A percentile compares a stretch with the other conserved stretches of the same genome.
These are phyloP conservation scores for Odocoileus virginianus DNA, from an alignment of 2,113 vertebrate species.

Conservation along the genomic window DNA sequence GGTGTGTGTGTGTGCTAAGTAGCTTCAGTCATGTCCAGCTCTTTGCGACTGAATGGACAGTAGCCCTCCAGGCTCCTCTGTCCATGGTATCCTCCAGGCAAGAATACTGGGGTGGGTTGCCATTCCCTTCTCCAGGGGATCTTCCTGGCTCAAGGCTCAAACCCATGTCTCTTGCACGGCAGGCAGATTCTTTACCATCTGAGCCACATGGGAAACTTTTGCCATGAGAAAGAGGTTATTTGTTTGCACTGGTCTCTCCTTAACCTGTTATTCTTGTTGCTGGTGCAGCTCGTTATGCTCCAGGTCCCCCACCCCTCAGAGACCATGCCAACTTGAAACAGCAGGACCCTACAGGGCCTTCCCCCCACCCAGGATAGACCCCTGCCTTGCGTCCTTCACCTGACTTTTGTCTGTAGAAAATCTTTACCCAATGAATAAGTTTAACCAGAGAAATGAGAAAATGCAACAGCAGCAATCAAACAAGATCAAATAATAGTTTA, in stretches of 20 bases:
- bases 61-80: neutral
- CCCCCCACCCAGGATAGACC: neutral
- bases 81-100: neutral
- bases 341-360: rapidly evolving
- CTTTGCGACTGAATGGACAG: neutral
- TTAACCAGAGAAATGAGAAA: neutral
- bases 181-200: neutral
- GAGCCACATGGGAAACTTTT: neutral
- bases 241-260: neutral
- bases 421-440: neutral
- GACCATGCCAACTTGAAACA: neutral
- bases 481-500: neutral
- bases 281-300: neutral
- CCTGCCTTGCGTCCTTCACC: neutral
- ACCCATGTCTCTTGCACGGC: neutral
- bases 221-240: neutral
- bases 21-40: neutral
- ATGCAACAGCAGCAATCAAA: neutral
- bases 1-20: rapidly evolving
- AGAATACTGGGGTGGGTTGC: neutral
- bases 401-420: neutral
- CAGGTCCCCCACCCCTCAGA: neutral
- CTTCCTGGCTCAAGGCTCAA: neutral
- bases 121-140: neutral
- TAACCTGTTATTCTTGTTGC: neutral